Base-by-base conservation (phyloP, 2,888 invertebrate genomes). In the Monopis laevigella region DNA sequence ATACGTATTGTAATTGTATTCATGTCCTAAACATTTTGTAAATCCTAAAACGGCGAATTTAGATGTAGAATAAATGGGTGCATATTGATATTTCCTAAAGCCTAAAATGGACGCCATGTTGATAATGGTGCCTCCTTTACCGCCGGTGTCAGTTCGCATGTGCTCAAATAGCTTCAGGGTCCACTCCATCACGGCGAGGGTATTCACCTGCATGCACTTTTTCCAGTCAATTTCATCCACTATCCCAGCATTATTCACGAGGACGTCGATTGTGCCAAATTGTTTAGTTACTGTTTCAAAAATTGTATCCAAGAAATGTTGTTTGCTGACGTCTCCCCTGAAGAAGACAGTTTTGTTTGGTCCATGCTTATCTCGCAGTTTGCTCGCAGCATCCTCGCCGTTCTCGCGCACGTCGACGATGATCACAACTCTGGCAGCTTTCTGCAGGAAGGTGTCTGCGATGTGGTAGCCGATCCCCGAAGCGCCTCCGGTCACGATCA, bases 41-140 rank as follows among this genome's bases (percentile, higher is more conserved):
- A 85, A 66, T 3, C 82, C 82, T 18, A 78, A 58, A 2, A 84
- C 80, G 6, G 82, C 83, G 44, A 74, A 80, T 56, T 86, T 86
- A 0, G 86, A 84, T 1, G 84, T 84, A 16, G 82, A 80, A 53
- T 86, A 86, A n/a, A 84, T 60, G 0, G 86, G 86, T 11, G 75
- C 54, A 17, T 69, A 80, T 17, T 75, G 75, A 27, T 78, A 63
- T 0, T 82, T 60, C 49, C 71, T 65, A 34, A 80, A 69, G 0
- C 86, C 87, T 43, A 83, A 77, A 13, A 84, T 81, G 1, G 88
- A 87, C 1, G 85, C 77, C 16, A 87, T 66, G 55, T 89, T 89
- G 11, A 88, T 71, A 36, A 88, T 82, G 1, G 82, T 78, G 1
- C 88, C 88, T n/a, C n/a, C n/a, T n/a, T n/a, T n/a, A 6, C 88